Conservation (phyloP, 2,888 invertebrate species). For the Thymelicus sylvestris region DNA sequence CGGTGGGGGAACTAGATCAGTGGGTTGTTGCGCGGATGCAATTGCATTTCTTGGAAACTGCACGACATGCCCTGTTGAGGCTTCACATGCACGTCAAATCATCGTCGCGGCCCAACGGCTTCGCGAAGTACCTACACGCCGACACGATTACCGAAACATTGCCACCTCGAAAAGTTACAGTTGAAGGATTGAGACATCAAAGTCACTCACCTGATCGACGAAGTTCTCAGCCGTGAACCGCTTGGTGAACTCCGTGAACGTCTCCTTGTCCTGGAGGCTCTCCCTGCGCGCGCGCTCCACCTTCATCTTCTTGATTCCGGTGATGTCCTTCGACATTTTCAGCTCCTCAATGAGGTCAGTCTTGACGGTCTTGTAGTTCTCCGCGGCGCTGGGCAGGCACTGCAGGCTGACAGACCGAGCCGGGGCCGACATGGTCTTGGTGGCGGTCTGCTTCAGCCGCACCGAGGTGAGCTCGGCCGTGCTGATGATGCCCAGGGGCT, state of each 20-base stretch:
- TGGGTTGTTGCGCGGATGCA: constrained; percentile 63
- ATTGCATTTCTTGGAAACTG: constrained; percentile 51
- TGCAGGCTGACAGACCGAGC: constrained; percentile 90
- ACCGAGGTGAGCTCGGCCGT: constrained; percentile 94
- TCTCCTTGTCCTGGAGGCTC: constrained; percentile 92
- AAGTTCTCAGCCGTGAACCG: constrained; percentile 94
- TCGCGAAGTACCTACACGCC: constrained; percentile 2
- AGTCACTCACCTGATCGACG: constrained; percentile 92
- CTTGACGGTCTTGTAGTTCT: constrained; percentile 90
- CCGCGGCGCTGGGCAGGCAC: constrained; percentile 87
- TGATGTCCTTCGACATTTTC: constrained; percentile 96
- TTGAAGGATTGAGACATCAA: constrained; percentile 28
- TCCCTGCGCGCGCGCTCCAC: constrained; percentile 94
- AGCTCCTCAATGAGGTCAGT: constrained; percentile 96
- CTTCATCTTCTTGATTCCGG: constrained; percentile 97
- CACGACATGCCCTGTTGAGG: constrained; percentile 28
- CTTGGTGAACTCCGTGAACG: constrained; percentile 93
- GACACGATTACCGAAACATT: constrained; percentile 23
- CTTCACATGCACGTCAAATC: constrained; percentile 27
- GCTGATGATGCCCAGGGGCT: constrained; percentile 94
- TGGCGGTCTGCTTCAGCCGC: constrained; percentile 89
- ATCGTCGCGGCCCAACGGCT: constrained; percentile 25
- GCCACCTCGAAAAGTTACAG: constrained; percentile 15
- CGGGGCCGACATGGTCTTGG: constrained; percentile 94
- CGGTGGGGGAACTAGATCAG: constrained; percentile 58